Base-by-base conservation (phyloP, 2,113 vertebrate species). In the Tyrannus savana region DNA sequence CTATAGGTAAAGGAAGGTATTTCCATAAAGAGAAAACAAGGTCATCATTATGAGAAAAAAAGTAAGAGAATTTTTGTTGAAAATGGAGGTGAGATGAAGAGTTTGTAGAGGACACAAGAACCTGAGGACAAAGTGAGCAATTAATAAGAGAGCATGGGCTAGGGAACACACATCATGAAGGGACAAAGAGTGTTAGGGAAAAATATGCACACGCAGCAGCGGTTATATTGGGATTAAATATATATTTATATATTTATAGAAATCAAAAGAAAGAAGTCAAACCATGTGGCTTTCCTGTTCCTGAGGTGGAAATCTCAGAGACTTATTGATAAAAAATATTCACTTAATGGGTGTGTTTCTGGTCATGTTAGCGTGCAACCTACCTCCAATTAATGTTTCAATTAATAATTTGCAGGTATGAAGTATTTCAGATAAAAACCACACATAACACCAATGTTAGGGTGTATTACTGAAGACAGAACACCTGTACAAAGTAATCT, bases 401-500 rank as follows among this genome's bases (percentile, higher is more conserved):
- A 46, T 35, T 31, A 79, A 68, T 27, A 63, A 63, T 18, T 74
- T 64, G 28, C 33, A 84, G 64, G 73, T 66, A 66, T 4, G 30
- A 86, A 66, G 5, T 24, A 58, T 23, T 90, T 22, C 33, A 59
- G 68, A 58, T 14, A 71, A 92, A 77, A 81, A n/a, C 12, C 63
- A 47, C 22, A 24, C 5, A 3, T 18, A 53, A 39, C 19, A 58
- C 12, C 12, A 44, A 49, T 0, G 2, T 19, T 33, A n/a, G 11
- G 2, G 7, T 30, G 12, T 30, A 63, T 22, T 41, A 76, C 56
- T 19, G 15, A 73, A 67, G 64, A 56, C 14, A 82, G 19, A 47
- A 12, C 19, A 73, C 0, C 2, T 19, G 14, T 28, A 9, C 5
- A 69, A 19, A 76, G 28, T 41, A 17, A 19, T 60, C 13, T 76